These are phyloP conservation scores for Sisyra nigra DNA, from an alignment of 2,888 invertebrate genomes.

Conservation along the genomic window DNA sequence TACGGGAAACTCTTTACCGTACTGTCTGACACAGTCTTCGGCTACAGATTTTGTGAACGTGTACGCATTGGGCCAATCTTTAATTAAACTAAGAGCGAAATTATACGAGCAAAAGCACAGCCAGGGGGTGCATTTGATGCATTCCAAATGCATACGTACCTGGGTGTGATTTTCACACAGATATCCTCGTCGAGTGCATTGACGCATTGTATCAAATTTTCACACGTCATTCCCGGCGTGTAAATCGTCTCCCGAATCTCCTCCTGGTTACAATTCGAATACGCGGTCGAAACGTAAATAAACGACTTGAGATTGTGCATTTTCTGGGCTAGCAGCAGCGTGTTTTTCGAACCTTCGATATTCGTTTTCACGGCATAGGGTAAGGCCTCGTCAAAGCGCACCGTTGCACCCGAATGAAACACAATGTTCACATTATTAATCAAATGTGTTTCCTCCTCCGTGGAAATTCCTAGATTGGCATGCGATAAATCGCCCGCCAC, in stretches of 20 bases:
- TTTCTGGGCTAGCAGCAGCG: constrained; percentile 52
- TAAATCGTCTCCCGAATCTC: constrained; percentile 43
- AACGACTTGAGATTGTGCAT: constrained; percentile 49
- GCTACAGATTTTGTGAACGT: constrained; percentile 58
- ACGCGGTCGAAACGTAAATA: constrained; percentile 56
- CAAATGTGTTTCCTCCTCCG: constrained; percentile 32
- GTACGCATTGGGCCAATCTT: constrained; percentile 52
- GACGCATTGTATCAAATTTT: constrained; percentile 31
- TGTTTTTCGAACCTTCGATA: constrained; percentile 50
- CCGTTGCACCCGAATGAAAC: constrained; percentile 70
- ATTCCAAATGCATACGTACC: too few relatives aligned
- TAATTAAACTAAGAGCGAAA: constrained; percentile 25
- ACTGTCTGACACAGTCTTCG: constrained; percentile 41
- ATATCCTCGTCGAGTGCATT: constrained; percentile 28
- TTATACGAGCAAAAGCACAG: too few relatives aligned
- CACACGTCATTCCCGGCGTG: constrained; percentile 31
- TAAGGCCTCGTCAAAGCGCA: constrained; percentile 65
- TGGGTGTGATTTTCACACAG: constrained; percentile 27
- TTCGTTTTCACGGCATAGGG: constrained; percentile 61
- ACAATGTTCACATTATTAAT: constrained; percentile 50
- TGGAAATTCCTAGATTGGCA: constrained; percentile 38
- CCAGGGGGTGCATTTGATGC: too few relatives aligned
- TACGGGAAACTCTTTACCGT: constrained; percentile 39
- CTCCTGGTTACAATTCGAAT: constrained; percentile 48
- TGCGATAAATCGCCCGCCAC: constrained; percentile 46